A percentile compares a stretch with the other conserved stretches of the same genome.
Conservation (phyloP, 2,113 vertebrate species). For the Ameiurus melas region DNA sequence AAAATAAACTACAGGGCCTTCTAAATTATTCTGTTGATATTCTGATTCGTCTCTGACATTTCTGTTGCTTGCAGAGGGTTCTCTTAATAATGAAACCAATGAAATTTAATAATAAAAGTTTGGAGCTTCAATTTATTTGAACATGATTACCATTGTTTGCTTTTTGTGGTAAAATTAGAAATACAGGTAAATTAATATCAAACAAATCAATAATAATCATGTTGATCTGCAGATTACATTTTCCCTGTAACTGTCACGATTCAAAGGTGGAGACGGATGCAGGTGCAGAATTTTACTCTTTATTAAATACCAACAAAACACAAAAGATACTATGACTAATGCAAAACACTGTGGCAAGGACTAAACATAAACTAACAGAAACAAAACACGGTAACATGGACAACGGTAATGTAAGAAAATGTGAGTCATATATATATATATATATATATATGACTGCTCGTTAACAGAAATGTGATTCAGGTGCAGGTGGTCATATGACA, state of each 20-base stretch:
- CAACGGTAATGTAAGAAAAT: no score
- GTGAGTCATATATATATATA: no score
- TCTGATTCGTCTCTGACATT: not conserved
- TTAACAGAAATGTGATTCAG: no score
- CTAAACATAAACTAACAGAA: no score
- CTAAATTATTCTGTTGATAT: not conserved
- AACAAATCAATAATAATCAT: not conserved
- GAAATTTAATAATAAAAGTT: not conserved
- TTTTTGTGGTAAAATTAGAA: not conserved
- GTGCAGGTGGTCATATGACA: no score
- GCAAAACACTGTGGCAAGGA: no score
- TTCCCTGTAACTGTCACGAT: not conserved
- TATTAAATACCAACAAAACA: no score
- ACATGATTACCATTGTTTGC: not conserved
- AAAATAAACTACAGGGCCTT: not conserved
- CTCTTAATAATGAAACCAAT: not conserved
- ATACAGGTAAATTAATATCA: not conserved
- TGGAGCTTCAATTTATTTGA: not conserved
- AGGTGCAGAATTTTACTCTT: no score
- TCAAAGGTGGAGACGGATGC: no score
- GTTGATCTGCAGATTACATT: not conserved
- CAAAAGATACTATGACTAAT: no score
- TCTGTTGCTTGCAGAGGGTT: not conserved
- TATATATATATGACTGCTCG: no score
- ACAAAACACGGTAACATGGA: no score